Evolutionary conservation across 2,113 vertebrate genomes (phyloP), one percentile per base, ranked within the genome.

Genomic region (Taxidea taxus): DNA sequence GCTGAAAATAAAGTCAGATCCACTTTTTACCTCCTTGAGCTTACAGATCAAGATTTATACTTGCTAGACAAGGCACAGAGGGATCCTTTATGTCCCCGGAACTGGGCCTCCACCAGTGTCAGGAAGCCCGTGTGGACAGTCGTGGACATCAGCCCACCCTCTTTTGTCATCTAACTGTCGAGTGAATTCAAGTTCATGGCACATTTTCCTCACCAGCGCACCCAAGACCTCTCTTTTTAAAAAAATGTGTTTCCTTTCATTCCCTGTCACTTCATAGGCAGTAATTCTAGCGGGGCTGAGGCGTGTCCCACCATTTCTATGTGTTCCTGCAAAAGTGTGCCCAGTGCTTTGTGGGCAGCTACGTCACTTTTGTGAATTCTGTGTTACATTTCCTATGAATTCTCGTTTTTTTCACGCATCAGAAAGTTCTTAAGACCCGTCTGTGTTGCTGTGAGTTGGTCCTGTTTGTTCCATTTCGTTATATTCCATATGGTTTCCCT

Each of bases 361-460:
- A 9, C 21, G 14, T 23, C 0, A 74, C 16, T 47, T 47, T 77
- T 20, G 29, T 51, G 56, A 64, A 14, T 47, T 94, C 60, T 39
- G 4, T 11, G 27, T 13, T 58, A 2, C 23, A 3, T 42, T 27
- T 47, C 27, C 2, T 1, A 8, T 3, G 9, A 23, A 2, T 47
- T 80, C 80, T 70, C 1, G 27, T 25, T 27, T 21, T 60, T 37
- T 47, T 54, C 7, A 54, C 21, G 16, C 6, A 44, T 62, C 9
- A 18, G n/a, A 3, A 12, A n/a, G 31, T 37, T 62, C 39, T 39
- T 54, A 31, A n/a, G 64, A 21, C 34, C 62, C 4, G 1, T 18
- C 29, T 2, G 3, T 6, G 21, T 31, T 2, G 4, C 70, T 31
- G 54, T 5, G 27, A 6, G 21, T 27, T n/a, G 0, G 1, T 58